Base-by-base conservation (phyloP, 2,888 invertebrate species). In the Molanna angustata region DNA sequence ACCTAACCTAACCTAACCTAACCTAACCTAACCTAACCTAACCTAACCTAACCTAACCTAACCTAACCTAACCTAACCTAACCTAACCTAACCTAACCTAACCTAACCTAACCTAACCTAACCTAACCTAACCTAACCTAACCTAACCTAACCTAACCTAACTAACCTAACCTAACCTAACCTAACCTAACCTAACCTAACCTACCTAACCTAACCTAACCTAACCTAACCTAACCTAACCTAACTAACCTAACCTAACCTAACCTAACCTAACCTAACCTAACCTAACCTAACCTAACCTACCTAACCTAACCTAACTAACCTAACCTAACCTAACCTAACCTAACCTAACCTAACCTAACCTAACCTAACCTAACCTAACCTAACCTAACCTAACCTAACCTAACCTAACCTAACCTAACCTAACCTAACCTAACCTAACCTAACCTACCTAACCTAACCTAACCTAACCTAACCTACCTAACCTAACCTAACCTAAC, bases 311-410 rank as follows among this genome's bases (percentile, higher is more conserved):
- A 56, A 57, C 56, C 54, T 57, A 57, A 55, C 59, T 53, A 58
- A 55, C 58, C 58, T 51, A 57, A 60, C 55, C 57, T 55, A 58
- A 61, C 56, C 56, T 51, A 56, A 56, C 56, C 56, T 51, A 56
- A 56, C 56, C 56, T 51, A 56, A 56, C 59, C 56, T 52, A 53
- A 53, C 52, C 52, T 44, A 49, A 27, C 37, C 42, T 19, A 9
- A 44, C 49, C 57, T 48, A 59, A 57, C 59, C 57, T 54, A 59
- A 56, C 59, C 59, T 56, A 59, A 59, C 59, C 59, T 56, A 56
- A 59, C 57, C 57, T 54, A 57, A 57, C 57, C 57, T 54, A 57
- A 57, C 57, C 59, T 54, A 56, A 59, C 59, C 59, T 56, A 59
- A 59, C 59, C 59, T 57, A 56, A 59, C 56, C 59, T 54, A 47